Evolutionary conservation across 2,797 vertebrate genomes (phyloP).

Genomic region (Malurus splendens): DNA sequence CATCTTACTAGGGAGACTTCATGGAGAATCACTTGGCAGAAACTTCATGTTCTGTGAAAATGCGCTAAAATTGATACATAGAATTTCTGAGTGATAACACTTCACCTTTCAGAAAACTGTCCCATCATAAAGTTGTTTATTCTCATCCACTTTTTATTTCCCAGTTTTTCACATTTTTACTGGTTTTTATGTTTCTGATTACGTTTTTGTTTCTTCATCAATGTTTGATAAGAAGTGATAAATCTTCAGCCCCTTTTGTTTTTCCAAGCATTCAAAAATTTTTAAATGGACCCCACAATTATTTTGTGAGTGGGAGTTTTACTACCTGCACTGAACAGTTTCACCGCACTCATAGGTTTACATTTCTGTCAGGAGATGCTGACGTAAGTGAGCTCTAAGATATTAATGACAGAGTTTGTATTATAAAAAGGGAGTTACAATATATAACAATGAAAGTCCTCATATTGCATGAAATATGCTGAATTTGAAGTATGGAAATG

Average conservation of each 20-base stretch:
- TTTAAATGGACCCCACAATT: background rate
- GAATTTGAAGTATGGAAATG: slow-evolving; percentile 2
- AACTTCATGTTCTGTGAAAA: background rate
- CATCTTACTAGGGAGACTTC: background rate
- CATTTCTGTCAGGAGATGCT: background rate
- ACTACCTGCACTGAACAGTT: background rate
- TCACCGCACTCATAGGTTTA: background rate
- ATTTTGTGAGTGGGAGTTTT: background rate
- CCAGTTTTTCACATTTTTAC: background rate
- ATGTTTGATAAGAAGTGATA: background rate
- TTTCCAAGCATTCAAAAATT: background rate
- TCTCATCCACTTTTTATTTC: background rate
- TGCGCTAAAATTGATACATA: background rate
- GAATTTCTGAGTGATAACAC: background rate
- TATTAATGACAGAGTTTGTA: background rate
- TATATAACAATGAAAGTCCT: background rate
- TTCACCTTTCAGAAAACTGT: background rate
- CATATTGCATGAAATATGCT: slow-evolving; percentile 17
- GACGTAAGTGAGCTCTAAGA: background rate
- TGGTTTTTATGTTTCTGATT: background rate
- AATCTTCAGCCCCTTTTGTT: fast-evolving
- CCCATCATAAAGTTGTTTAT: background rate
- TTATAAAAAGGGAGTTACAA: slow-evolving; percentile 21
- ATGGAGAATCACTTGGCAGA: background rate
- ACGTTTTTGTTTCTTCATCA: background rate